Conservation (phyloP, 1,140 invertebrate species). For the Tetragonula clypearis region DNA sequence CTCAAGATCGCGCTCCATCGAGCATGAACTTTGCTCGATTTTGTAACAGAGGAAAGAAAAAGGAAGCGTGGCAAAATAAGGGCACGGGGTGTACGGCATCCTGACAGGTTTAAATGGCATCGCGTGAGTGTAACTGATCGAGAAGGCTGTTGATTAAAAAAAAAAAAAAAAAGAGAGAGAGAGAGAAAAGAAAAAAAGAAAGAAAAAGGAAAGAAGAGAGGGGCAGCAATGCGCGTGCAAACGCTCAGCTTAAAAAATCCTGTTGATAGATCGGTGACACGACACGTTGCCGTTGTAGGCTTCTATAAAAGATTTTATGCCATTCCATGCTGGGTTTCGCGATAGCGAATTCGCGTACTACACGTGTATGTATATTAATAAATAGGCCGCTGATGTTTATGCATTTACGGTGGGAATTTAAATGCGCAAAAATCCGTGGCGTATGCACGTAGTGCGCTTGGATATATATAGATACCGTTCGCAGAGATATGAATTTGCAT, state of each 20-base stretch:
- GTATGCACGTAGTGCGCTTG: not conserved
- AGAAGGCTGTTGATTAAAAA: not conserved
- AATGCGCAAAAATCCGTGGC: not conserved
- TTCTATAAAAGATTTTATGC: not conserved
- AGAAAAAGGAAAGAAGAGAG: not conserved
- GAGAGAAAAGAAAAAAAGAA: not conserved
- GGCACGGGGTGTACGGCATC: not conserved
- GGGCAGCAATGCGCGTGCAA: not conserved
- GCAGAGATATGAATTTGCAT: not conserved
- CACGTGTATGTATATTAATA: not conserved
- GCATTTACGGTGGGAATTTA: not conserved
- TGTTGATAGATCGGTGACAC: constrained; percentile 7
- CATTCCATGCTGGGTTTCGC: no score
- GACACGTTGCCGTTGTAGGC: not conserved
- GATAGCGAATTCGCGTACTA: not conserved
- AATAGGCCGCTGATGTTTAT: not conserved
- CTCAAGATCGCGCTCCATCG: constrained; percentile 12
- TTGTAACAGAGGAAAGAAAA: constrained; percentile 11
- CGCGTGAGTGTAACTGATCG: constrained; percentile 23
- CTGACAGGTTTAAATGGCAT: constrained; percentile 2
- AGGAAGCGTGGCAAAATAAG: constrained; percentile 21
- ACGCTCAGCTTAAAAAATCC: not conserved
- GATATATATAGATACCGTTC: not conserved
- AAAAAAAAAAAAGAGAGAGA: not conserved
- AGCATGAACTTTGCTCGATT: constrained; percentile 29